Evolutionary conservation across 2,797 vertebrate species (phyloP).

Genomic region (Poecilia wingei): DNA sequence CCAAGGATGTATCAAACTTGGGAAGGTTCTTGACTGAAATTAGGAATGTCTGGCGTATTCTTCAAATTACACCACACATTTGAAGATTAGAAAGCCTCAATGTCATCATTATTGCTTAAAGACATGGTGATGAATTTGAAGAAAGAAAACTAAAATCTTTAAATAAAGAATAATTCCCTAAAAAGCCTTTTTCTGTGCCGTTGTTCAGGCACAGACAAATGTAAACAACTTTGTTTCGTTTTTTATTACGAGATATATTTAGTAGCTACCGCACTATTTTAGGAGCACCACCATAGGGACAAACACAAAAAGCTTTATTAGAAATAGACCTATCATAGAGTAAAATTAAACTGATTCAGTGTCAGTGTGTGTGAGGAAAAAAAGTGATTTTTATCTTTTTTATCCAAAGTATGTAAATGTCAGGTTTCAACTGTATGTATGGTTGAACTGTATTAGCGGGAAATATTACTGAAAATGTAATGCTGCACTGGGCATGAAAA

Average conservation of each 20-base stretch:
- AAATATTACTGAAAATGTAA: constrained; percentile 9
- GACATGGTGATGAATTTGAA: not conserved
- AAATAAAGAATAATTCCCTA: not conserved
- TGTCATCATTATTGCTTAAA: not conserved
- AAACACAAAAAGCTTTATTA: not conserved
- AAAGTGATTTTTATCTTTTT: not conserved
- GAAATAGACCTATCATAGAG: not conserved
- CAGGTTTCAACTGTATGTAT: not conserved
- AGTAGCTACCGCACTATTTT: too few relatives aligned
- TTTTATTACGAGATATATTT: too few relatives aligned
- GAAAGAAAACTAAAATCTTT: not conserved
- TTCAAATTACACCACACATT: not conserved
- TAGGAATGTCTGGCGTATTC: too few relatives aligned
- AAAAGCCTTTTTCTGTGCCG: not conserved
- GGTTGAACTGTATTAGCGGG: not conserved
- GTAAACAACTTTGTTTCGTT: not conserved
- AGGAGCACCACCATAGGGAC: too few relatives aligned
- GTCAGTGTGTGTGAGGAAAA: not conserved
- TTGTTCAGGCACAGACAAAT: not conserved
- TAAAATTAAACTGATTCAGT: not conserved
- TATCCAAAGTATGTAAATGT: not conserved
- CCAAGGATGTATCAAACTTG: not conserved
- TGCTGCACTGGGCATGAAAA: constrained; percentile 41
- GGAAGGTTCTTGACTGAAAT: not conserved
- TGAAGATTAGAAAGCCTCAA: not conserved